Conservation (phyloP, 2,113 vertebrate species). For the Rhinopomastus cyanomelas region DNA sequence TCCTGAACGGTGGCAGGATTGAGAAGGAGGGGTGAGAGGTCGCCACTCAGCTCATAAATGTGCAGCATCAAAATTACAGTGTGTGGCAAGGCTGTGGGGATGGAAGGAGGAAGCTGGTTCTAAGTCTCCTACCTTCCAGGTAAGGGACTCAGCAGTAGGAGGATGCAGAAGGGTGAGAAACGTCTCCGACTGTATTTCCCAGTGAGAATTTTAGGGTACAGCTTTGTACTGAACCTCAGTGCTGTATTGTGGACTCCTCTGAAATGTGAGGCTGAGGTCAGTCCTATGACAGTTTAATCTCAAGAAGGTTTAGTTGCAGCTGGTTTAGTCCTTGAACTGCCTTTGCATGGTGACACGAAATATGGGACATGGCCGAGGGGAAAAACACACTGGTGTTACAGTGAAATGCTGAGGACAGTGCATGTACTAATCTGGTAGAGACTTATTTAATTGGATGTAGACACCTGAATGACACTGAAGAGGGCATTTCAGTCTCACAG, state of each 20-base stretch:
- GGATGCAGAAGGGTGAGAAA: not conserved
- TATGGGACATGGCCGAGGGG: rapidly evolving
- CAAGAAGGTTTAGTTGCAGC: not conserved
- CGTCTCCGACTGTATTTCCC: rapidly evolving
- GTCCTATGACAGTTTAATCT: not conserved
- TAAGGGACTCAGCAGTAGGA: not conserved
- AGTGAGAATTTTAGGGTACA: not conserved
- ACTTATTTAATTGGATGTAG: not conserved
- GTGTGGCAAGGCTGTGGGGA: not conserved
- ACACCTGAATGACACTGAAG: not conserved
- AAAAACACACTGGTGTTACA: not conserved
- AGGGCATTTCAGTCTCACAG: not conserved
- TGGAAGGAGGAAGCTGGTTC: not conserved
- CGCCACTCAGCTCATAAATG: not conserved
- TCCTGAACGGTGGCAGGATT: not conserved
- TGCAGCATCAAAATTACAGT: not conserved
- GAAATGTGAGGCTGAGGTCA: not conserved
- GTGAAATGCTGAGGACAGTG: rapidly evolving
- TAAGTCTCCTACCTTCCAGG: not conserved
- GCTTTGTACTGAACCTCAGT: not conserved
- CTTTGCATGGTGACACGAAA: not conserved
- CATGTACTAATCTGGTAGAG: not conserved
- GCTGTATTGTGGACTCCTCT: not conserved
- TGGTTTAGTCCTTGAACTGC: not conserved
- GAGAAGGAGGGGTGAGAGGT: not conserved